A percentile compares a stretch with the other conserved stretches of the same genome.
phyloP scores from a whole-genome alignment of 2,888 invertebrate species.

The Disparrhopalites patrizii region DNA sequence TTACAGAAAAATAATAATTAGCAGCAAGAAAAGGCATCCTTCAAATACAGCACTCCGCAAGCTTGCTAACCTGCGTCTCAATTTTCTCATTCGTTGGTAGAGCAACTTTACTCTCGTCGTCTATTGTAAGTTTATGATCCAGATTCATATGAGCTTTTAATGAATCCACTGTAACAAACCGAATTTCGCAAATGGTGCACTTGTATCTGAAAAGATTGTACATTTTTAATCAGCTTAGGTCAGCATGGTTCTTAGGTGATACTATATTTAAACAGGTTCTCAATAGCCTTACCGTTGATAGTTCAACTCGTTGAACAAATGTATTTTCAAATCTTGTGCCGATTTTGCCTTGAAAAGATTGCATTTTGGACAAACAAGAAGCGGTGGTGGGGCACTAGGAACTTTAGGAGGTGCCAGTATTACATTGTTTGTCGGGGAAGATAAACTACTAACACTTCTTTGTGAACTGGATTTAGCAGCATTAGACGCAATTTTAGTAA shows the following conservation, averaged over 20 bases:
- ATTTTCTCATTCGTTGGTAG: conserved; percentile 33
- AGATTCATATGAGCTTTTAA: conserved; percentile 41
- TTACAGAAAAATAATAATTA: conserved; percentile 4
- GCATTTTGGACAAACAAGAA: conserved; percentile 59
- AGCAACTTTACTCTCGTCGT: conserved; percentile 25
- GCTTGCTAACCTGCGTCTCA: conserved; percentile 36
- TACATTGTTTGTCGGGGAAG: not conserved
- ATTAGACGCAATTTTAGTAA: not conserved
- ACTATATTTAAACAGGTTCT: not conserved
- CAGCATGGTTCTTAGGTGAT: not conserved
- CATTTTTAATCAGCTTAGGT: not conserved
- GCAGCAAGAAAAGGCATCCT: not conserved
- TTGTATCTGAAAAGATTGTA: conserved; percentile 36
- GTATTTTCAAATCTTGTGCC: conserved; percentile 61
- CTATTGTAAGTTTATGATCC: conserved; percentile 34
- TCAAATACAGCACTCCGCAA: not conserved
- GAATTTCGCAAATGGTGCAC: conserved; percentile 37
- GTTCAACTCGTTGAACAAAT: conserved; percentile 64
- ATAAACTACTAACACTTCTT: not conserved
- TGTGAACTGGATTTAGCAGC: not conserved
- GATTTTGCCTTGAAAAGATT: conserved; percentile 58
- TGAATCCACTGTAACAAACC: conserved; percentile 42
- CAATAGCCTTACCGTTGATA: conserved; percentile 60
- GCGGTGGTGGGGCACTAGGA: too few species aligned
- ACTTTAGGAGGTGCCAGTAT: conserved; percentile 10